These are phyloP conservation scores for Copidosoma floridanum DNA, from an alignment of 1,140 invertebrate genomes.

Conservation along the genomic window DNA sequence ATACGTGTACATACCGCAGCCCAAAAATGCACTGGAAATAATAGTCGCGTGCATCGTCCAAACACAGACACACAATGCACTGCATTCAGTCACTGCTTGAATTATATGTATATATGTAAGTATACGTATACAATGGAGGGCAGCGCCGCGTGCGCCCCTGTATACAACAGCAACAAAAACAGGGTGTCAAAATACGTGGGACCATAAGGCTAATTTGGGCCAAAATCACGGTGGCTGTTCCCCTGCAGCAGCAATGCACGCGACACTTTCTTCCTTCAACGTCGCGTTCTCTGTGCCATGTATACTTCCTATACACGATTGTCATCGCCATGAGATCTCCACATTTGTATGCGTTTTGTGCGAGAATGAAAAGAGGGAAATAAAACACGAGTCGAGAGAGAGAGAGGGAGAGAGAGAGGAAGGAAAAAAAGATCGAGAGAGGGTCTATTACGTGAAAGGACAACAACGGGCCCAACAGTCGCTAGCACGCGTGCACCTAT, in stretches of 20 bases:
- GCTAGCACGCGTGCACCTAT: no score
- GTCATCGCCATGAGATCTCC: no score
- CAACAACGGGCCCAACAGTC: no score
- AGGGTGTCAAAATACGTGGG: conserved; percentile 52
- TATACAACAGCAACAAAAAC: no score
- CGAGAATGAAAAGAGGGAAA: no score
- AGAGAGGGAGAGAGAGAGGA: neutral
- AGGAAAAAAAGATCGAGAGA: neutral
- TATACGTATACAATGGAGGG: no score
- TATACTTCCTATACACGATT: no score
- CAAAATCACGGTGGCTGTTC: conserved; percentile 36
- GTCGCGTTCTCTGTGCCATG: no score
- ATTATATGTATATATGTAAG: no score
- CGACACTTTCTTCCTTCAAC: neutral
- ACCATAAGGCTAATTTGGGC: conserved; percentile 55
- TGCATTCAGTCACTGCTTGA: conserved; percentile 49
- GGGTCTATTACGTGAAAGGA: no score
- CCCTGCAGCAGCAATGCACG: conserved; percentile 29
- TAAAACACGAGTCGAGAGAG: neutral
- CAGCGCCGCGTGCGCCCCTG: no score
- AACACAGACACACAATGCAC: conserved; percentile 40
- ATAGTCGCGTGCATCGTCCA: neutral
- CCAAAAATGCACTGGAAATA: neutral
- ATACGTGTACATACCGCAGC: neutral
- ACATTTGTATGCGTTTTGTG: no score